Evolutionary conservation across 37 sponge, comb jelly and placozoan genomes (phyloP).

Genomic region (Theonella swinhoei): DNA sequence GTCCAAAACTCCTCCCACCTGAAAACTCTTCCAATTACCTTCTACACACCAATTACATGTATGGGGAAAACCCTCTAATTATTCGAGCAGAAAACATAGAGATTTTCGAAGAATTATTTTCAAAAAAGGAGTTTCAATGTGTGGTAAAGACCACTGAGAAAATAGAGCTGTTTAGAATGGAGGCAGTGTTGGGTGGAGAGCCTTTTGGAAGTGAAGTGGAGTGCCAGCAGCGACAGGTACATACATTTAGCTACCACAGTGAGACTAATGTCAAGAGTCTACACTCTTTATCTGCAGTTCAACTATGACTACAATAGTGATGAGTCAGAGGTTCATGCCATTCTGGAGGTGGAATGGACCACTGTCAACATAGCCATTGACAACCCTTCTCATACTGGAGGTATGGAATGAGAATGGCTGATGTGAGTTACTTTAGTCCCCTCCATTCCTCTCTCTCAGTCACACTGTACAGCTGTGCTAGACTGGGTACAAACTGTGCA

Average conservation of each 20-base stretch:
- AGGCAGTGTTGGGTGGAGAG: not conserved
- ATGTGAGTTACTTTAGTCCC: too few relatives aligned
- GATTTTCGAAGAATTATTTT: not conserved
- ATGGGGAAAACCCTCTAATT: not conserved
- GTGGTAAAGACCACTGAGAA: not conserved
- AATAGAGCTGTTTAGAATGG: constrained; percentile 3
- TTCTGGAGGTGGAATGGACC: not conserved
- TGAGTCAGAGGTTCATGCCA: not conserved
- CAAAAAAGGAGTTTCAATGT: not conserved
- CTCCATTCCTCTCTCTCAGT: constrained; percentile 29
- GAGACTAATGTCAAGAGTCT: not conserved
- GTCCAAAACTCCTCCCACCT: constrained; percentile 27
- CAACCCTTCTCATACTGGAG: not conserved
- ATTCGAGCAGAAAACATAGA: not conserved
- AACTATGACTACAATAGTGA: not conserved
- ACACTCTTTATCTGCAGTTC: not conserved
- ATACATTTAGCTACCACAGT: not conserved
- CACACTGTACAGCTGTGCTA: constrained; percentile 74
- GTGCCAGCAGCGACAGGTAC: not conserved
- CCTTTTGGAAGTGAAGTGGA: not conserved
- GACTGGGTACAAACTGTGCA: constrained; percentile 79
- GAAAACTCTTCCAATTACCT: constrained; percentile 6
- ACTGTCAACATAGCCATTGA: not conserved
- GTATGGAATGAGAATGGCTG: not conserved
- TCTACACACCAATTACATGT: constrained; percentile 19